Evolutionary conservation across 2,113 vertebrate genomes (phyloP), one percentile per base, ranked within the genome.

Genomic region (Syngnathus floridae): DNA sequence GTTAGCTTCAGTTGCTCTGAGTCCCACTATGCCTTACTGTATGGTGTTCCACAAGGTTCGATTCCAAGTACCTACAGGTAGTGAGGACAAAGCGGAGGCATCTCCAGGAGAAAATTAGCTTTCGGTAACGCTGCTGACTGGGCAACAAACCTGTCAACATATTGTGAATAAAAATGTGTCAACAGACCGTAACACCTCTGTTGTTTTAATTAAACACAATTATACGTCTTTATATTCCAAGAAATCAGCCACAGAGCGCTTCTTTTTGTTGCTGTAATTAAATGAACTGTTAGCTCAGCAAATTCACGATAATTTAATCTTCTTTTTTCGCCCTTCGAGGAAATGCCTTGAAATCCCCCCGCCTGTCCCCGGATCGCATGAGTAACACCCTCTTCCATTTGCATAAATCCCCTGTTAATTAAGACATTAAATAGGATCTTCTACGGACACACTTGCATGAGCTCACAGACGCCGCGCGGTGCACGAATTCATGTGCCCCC

Each of bases 381-480:
- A 71, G 48, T 70, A 69, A 26, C 59, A 11, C 59, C 75, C 67
- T 54, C 52, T 64, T 61, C 78, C 16, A 80, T 88, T 86, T 86
- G 70, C 82, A 88, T 87, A 70, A 82, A 84, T 74, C 58, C 58
- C 45, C 59, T 60, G 63, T 65, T 88, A 88, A 89, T 88, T 83
- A 87, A 86, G 81, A 86, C 82, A 77, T 86, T 84, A 85, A 84
- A 82, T 75, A 70, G 73, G 74, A 80, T 83, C 70, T 67, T 67
- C 64, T 56, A 49, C 65, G 69, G 64, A 71, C 67, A 63, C 71
- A 64, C 55, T 56, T 31, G 54, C 51, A 66, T 64, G 59, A 57
- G 37, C 58, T 65, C 62, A 59, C 46, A 55, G 48, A 75, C 12
- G 65, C 56, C 60, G 22, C 52, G 31, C 26, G 26, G 26, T 31